Evolutionary conservation across 2,797 vertebrate species (phyloP), one percentile per base, ranked within the genome.

Genomic region (Loriculus beryllinus): DNA sequence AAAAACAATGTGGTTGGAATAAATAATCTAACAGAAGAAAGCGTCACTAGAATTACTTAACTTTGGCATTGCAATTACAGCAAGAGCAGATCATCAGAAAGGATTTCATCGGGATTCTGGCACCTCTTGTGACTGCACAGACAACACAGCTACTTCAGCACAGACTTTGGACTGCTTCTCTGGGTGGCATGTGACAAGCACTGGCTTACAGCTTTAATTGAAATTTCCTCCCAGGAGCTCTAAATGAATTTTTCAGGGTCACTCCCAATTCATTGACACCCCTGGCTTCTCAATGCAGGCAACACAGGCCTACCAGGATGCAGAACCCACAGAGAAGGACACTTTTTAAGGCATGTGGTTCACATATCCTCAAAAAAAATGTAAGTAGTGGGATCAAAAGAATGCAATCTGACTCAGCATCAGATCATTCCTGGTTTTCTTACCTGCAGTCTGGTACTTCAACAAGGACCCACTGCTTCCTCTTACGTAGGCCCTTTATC

Each of bases 371-470:
- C 51, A 57, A 78, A 77, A 47, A 71, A 59, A 69, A 40, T 12
- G 47, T 1, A 12, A 47, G 42, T 2, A 76, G 16, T 14, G 29
- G 31, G 31, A 92, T 5, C 63, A 65, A 54, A 77, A 80, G 10
- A 91, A 42, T 31, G 47, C 19, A 39, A 35, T 22, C 21, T 72
- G 64, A 76, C 40, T 75, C 62, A 76, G 78, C 45, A 82, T 22
- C 76, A 76, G 7, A 37, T 83, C 59, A 47, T 28, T 89, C 51
- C 33, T 70, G 47, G 28, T 62, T 69, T 75, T 82, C 96, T 96
- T 95, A 97, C 96, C 96, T 95, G 88, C 47, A 54, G 40, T 18
- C 57, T 76, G 83, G 71, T 67, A 63, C 49, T 91, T 91, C 72
- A 95, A 31, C 19, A 83, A 54, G 39, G 76, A 78, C 78, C 91